A percentile compares a stretch with the other conserved stretches of the same genome.
Evolutionary conservation across 1,140 invertebrate genomes (phyloP).

Genomic region (Dinoponera quadriceps): DNA sequence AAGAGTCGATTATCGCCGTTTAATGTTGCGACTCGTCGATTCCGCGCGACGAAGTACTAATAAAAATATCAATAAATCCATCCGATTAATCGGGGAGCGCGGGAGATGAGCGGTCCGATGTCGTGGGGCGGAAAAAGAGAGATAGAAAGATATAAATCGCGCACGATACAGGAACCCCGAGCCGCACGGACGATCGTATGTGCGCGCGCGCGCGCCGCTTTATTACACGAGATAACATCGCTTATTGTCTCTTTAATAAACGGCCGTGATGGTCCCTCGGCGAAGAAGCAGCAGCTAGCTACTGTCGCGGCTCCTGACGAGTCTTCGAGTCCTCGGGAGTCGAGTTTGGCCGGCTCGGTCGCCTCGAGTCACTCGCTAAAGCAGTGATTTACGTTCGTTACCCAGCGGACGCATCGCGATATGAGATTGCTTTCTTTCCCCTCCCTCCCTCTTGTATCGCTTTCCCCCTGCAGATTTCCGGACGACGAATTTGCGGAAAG

Average conservation of each 20-base stretch:
- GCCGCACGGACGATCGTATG: not conserved
- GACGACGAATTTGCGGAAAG: too few relatives aligned
- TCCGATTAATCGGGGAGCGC: slow-evolving; percentile 1
- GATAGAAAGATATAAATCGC: slow-evolving; percentile 38
- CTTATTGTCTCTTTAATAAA: slow-evolving; percentile 66
- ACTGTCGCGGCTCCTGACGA: slow-evolving; percentile 15
- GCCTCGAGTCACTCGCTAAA: slow-evolving; percentile 19
- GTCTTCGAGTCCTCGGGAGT: not conserved
- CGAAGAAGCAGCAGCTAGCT: slow-evolving; percentile 23
- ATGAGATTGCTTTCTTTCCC: slow-evolving; percentile 47
- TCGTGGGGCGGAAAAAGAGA: not conserved
- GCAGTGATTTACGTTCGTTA: slow-evolving; percentile 21
- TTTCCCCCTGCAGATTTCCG: too few relatives aligned
- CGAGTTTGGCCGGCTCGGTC: not conserved
- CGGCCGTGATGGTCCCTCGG: slow-evolving; percentile 15
- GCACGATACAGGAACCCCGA: slow-evolving; percentile 45
- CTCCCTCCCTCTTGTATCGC: not conserved
- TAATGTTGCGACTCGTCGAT: not conserved
- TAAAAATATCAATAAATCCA: slow-evolving; percentile 36
- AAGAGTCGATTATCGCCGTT: not conserved
- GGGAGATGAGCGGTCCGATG: not conserved
- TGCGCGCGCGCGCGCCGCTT: not conserved
- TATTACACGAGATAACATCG: slow-evolving; percentile 56
- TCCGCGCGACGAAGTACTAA: slow-evolving; percentile 6
- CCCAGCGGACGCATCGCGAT: not conserved